Conservation (phyloP, 2,113 vertebrate species). For the Neodon shergylaensis region DNA sequence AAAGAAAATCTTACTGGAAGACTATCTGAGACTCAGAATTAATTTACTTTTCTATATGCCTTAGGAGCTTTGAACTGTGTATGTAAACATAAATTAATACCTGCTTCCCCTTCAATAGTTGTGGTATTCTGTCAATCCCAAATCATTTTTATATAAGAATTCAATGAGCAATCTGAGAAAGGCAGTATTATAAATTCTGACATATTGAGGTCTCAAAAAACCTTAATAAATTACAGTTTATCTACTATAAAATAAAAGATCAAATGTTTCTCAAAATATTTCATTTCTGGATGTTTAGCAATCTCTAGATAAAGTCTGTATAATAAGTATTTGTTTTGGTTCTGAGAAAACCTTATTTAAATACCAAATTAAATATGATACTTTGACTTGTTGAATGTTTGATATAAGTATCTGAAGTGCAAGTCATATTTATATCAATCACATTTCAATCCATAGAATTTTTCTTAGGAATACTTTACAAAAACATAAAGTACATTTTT, state of each 20-base stretch:
- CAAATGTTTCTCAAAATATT: neutral
- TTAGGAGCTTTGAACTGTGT: neutral
- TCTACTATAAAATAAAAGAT: neutral
- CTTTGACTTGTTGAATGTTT: neutral
- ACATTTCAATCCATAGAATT: neutral
- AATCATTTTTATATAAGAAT: neutral
- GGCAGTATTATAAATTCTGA: neutral
- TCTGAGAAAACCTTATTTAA: neutral
- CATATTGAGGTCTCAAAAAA: neutral
- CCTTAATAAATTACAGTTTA: neutral
- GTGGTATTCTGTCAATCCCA: neutral
- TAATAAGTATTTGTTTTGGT: neutral
- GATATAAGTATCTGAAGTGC: neutral
- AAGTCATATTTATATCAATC: neutral
- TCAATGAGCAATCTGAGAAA: neutral
- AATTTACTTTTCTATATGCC: neutral
- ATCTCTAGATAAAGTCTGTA: neutral
- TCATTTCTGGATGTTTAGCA: neutral
- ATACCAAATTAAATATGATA: neutral
- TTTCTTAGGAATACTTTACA: constrained; percentile 10
- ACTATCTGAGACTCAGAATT: constrained; percentile 1
- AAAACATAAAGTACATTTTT: neutral
- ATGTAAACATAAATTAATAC: constrained; percentile 8
- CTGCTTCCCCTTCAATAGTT: neutral
- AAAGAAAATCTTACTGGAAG: constrained; percentile 5